phyloP scores from a whole-genome alignment of 2,888 invertebrate species.

The Tanypteryx hageni region DNA sequence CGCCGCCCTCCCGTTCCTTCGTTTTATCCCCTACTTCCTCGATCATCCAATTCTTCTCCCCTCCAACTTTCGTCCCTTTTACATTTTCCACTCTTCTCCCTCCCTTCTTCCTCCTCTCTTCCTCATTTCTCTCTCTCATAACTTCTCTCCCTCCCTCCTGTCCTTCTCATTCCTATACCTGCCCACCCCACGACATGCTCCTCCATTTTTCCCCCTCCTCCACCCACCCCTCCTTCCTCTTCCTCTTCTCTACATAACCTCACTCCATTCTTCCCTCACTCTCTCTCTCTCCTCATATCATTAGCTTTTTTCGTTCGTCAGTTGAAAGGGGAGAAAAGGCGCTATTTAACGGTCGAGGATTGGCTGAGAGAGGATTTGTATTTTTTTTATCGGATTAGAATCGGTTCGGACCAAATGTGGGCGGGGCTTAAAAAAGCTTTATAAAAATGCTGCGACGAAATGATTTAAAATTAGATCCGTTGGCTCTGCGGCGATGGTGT shows the following conservation, averaged over 20 bases:
- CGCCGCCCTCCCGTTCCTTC: background rate
- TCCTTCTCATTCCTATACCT: too few species aligned
- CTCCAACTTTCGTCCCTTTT: background rate
- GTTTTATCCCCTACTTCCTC: background rate
- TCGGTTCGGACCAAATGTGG: too few species aligned
- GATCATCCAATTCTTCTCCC: background rate
- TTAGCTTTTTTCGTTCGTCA: background rate
- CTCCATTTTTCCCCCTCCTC: background rate
- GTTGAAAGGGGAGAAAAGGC: too few species aligned
- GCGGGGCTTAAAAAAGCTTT: too few species aligned
- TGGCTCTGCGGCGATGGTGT: too few species aligned
- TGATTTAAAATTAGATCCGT: too few species aligned
- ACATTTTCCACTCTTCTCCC: background rate
- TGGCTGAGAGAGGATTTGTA: too few species aligned
- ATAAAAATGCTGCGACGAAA: too few species aligned
- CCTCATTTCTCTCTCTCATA: background rate
- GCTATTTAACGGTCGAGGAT: too few species aligned
- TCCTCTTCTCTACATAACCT: background rate
- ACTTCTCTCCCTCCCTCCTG: background rate
- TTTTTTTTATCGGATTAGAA: too few species aligned
- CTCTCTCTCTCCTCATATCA: background rate
- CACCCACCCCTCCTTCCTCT: background rate
- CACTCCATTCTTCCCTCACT: background rate
- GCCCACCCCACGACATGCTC: background rate
- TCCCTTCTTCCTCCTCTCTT: background rate